Conservation (phyloP, 1,140 invertebrate genomes). For the Zaprionus nigranus region DNA sequence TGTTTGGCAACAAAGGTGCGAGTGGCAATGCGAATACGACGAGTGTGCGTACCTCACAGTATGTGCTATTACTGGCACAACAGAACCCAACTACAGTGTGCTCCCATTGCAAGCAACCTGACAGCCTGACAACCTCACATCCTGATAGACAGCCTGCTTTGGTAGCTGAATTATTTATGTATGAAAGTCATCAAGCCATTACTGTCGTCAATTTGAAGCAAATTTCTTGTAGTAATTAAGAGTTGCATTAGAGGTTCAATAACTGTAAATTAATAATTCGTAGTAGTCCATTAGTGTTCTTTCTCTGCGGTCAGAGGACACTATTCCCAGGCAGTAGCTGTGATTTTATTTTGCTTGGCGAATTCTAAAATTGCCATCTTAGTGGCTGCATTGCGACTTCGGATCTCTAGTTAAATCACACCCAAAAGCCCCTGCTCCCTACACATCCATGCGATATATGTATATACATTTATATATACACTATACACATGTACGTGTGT, state of each 20-base stretch:
- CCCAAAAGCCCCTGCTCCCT: neutral
- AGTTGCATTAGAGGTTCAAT: neutral
- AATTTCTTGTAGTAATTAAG: neutral
- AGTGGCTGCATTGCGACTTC: neutral
- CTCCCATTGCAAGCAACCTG: neutral
- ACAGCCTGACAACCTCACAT: too few species aligned
- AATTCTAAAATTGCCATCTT: neutral
- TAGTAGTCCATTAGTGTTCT: neutral
- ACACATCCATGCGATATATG: neutral
- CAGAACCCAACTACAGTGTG: neutral
- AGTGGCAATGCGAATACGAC: neutral
- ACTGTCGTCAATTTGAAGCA: neutral
- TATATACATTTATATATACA: neutral
- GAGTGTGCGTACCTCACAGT: neutral
- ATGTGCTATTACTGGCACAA: neutral
- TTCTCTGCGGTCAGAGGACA: neutral
- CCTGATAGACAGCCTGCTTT: neutral
- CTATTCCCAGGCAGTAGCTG: neutral
- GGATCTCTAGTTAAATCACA: neutral
- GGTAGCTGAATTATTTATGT: neutral
- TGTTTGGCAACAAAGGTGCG: slow-evolving; percentile 6
- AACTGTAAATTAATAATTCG: neutral
- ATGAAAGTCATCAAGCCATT: slow-evolving; percentile 1
- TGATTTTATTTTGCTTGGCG: neutral
- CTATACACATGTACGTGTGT: neutral